These are phyloP conservation scores for Emmelina monodactyla DNA, from an alignment of 2,888 invertebrate species.

Conservation along the genomic window DNA sequence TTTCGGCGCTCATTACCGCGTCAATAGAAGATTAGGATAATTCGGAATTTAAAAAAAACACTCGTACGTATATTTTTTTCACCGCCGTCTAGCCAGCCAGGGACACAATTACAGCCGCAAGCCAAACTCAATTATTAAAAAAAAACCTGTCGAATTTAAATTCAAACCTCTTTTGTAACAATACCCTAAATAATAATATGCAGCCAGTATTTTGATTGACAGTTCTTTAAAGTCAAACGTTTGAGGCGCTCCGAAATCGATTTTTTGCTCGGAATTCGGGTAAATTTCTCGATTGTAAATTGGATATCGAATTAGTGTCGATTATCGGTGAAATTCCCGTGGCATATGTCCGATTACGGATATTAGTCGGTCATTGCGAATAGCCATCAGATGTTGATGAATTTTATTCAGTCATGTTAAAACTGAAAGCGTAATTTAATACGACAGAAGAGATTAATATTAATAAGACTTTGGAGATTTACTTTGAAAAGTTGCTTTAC, in stretches of 20 bases:
- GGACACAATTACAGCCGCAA: conserved; percentile 44
- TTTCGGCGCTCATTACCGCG: conserved; percentile 58
- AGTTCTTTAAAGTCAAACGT: conserved; percentile 28
- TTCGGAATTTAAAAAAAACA: conserved; percentile 46
- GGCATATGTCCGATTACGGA: conserved; percentile 56
- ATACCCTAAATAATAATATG: conserved; percentile 51
- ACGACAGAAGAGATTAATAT: too few species aligned
- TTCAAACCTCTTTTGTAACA: conserved; percentile 27
- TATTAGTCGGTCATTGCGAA: too few species aligned
- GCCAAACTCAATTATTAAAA: conserved; percentile 36
- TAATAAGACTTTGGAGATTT: too few species aligned
- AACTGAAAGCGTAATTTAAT: too few species aligned
- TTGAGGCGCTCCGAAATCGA: conserved; percentile 26
- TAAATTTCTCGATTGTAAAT: conserved; percentile 25
- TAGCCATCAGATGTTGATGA: too few species aligned
- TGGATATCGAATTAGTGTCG: conserved; percentile 48
- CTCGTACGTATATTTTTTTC: conserved; percentile 39
- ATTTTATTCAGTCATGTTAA: too few species aligned
- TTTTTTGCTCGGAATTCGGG: conserved; percentile 21
- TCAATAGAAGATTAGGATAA: conserved; percentile 66
- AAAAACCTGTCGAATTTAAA: conserved; percentile 33
- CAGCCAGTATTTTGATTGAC: conserved; percentile 46
- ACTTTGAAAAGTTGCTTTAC: too few species aligned
- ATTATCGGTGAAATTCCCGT: conserved; percentile 55
- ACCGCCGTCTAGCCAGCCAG: conserved; percentile 32